Percentiles rank a stretch among this genome's conserved stretches.
phyloP scores from a whole-genome alignment of 1,140 invertebrate genomes.

The Heliconius eleuchia region DNA sequence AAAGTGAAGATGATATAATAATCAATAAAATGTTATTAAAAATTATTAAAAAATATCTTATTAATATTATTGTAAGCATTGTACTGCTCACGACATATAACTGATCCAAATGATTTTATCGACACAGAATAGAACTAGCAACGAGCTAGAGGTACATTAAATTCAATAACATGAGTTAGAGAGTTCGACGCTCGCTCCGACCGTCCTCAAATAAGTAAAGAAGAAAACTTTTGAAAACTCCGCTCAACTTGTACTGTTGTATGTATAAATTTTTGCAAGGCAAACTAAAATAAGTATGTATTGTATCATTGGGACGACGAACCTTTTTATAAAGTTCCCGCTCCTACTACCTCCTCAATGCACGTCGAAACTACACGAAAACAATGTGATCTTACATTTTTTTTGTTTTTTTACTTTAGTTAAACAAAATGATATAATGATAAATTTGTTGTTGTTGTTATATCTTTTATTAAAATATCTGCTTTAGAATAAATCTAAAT shows the following conservation, averaged over 20 bases:
- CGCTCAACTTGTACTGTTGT: constrained; percentile 69
- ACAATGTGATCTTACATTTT: constrained; percentile 20
- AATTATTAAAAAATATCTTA: background rate
- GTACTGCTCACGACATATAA: constrained; percentile 41
- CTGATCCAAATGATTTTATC: constrained; percentile 69
- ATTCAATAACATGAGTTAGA: constrained; percentile 80
- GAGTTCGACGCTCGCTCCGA: constrained; percentile 77
- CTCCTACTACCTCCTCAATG: constrained; percentile 7
- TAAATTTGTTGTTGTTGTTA: background rate
- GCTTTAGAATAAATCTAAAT: no score
- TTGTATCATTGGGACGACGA: constrained; percentile 43
- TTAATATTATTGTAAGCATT: background rate
- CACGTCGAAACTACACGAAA: constrained; percentile 16
- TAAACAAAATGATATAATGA: background rate
- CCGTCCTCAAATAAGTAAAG: constrained; percentile 79
- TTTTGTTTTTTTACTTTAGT: background rate
- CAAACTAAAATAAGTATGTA: constrained; percentile 65
- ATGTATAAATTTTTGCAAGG: constrained; percentile 63
- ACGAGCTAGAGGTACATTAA: constrained; percentile 71
- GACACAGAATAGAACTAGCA: constrained; percentile 66
- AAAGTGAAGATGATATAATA: no score
- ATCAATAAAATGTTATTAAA: no score
- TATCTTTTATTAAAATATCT: background rate
- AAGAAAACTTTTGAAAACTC: constrained; percentile 77
- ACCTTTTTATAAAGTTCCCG: constrained; percentile 38